These are phyloP conservation scores for Danionella dracula DNA, from an alignment of 2,797 vertebrate genomes.

Conservation along the genomic window DNA sequence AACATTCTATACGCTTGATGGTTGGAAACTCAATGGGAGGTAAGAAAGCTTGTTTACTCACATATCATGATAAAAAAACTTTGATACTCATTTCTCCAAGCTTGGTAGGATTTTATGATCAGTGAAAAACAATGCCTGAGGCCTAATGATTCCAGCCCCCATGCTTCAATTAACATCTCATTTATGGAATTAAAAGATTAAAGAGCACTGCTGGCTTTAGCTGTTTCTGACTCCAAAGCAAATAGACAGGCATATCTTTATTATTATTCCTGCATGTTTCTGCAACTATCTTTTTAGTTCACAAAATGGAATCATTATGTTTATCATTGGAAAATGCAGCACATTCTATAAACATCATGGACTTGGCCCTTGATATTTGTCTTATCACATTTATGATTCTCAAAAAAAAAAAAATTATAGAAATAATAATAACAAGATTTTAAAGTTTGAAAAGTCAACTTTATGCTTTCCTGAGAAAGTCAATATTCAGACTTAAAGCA, in stretches of 20 bases:
- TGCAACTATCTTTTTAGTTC: background rate
- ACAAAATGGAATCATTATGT: no score
- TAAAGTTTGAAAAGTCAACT: no score
- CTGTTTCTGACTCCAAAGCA: slow-evolving; percentile 16
- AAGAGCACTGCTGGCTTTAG: slow-evolving; percentile 25
- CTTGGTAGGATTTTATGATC: slow-evolving; percentile 30
- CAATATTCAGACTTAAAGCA: no score
- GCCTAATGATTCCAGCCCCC: slow-evolving; percentile 33
- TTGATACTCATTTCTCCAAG: slow-evolving; percentile 33
- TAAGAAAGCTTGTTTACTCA: slow-evolving; percentile 1
- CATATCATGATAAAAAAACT: slow-evolving; percentile 16
- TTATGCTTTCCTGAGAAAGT: no score
- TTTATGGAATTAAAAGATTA: slow-evolving; percentile 29
- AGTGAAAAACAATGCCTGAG: slow-evolving; percentile 15
- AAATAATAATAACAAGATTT: no score
- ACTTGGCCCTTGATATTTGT: no score
- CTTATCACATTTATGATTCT: no score
- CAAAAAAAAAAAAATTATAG: no score
- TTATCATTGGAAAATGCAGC: no score
- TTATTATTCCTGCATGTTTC: slow-evolving; percentile 10
- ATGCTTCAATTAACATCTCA: slow-evolving; percentile 37
- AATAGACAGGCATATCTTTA: background rate
- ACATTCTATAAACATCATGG: no score
- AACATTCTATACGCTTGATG: background rate
- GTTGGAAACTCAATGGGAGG: background rate